Conservation (phyloP, 1,140 invertebrate species). For the Micrasema minimum region DNA sequence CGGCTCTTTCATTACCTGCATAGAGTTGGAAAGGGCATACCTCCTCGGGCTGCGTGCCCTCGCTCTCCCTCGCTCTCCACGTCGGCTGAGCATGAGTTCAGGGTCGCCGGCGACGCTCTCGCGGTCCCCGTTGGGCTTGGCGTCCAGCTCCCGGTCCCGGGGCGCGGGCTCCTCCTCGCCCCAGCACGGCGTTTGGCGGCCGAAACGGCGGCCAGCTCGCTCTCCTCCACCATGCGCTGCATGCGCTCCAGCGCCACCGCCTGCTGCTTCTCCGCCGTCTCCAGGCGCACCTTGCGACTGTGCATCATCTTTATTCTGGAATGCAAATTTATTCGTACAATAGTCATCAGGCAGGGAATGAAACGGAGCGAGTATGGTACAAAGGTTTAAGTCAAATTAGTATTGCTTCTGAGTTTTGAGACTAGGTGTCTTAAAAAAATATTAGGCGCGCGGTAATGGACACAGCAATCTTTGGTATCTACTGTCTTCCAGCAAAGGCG, state of each 20-base stretch:
- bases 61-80: slow-evolving; percentile 89
- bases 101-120: slow-evolving; percentile 64
- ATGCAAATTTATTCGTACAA: too few species aligned
- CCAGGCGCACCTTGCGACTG: slow-evolving; percentile 78
- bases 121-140: slow-evolving; percentile 55
- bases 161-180: background rate
- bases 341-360: too few species aligned
- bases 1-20: too few species aligned
- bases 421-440: too few species aligned
- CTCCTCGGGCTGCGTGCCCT: slow-evolving; percentile 86
- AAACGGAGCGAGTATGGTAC: too few species aligned
- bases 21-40: slow-evolving; percentile 59
- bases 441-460: too few species aligned
- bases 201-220: slow-evolving; percentile 48
- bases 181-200: slow-evolving; percentile 25
- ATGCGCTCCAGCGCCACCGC: slow-evolving; percentile 64
- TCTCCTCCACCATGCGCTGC: slow-evolving; percentile 64
- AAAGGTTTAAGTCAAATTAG: too few species aligned
- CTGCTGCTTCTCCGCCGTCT: slow-evolving; percentile 75
- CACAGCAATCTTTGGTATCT: too few species aligned
- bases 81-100: slow-evolving; percentile 71
- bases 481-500: too few species aligned
- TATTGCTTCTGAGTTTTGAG: too few species aligned
- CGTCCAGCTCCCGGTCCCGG: slow-evolving; percentile 27
- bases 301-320: slow-evolving; percentile 77